Base-by-base conservation (phyloP, 2,888 invertebrate genomes). In the Metacarcinus magister region DNA sequence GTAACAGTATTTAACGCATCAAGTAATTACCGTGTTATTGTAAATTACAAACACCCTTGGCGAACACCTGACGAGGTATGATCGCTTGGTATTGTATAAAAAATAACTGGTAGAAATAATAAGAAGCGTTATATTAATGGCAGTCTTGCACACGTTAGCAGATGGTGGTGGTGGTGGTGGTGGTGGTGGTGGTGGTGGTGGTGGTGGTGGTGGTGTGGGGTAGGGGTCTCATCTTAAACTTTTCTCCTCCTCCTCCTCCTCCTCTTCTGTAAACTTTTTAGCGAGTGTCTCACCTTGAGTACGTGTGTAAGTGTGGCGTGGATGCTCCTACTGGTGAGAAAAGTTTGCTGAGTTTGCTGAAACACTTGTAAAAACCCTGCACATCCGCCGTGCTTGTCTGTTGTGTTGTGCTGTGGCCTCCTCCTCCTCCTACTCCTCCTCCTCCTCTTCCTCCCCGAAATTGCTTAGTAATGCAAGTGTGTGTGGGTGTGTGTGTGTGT, bases 61-160 rank as follows among this genome's bases (percentile, higher is more conserved):
- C 28, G 75, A 75, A 75, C 32, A n/a, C 48, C 19, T 54, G 48
- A 92, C 60, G 48, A 60, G 16, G 48, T 48, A 60, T 32, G 92
- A 92, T 48, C 19, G 48, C 28, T 43, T 48, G 92, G 54, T 13
- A 32, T 28, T 60, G 60, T 19, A 28, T 0, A 44, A 43, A 92
- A 44, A 75, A 19, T 67, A 75, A 28, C n/a, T 19, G 46, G 23
- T 19, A 92, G 19, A 54, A 48, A 54, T 39, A 48, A 54, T 92
- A 16, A 28, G 46, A 54, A 46, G 54, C n/a, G 19, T 92, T 28
- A 4, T 28, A 92, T 92, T 92, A 46, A 54, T 92, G 39, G 92
- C 92, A 48, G n/a, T 92, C 32, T 23, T 92, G 48, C 46, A 92
- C 46, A 28, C 54, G 92, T 32, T 54, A 92, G 54, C 54, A 92